Base-by-base conservation (phyloP, 2,797 vertebrate genomes). In the Xerus rutilus region DNA sequence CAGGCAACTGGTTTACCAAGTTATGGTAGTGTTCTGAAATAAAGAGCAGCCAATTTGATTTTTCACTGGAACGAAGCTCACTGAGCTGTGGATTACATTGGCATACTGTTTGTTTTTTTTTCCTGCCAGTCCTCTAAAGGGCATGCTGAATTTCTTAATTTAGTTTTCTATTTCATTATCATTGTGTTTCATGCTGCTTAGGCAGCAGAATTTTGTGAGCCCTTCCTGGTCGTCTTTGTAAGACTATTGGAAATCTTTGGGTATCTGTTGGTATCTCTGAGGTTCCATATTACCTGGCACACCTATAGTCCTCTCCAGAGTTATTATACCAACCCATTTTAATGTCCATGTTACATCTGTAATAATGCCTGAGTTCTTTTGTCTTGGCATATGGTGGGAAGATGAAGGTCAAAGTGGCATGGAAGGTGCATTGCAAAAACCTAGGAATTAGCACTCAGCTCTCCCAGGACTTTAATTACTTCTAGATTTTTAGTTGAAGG, bases 121-220 rank as follows among this genome's bases (percentile, higher is more conserved):
- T 69, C 64, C 65, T 76, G 7, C 23, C 17, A 52, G 9, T 87
- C 8, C 15, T 21, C 32, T 77, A 72, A 78, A 86, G 25, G 23
- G 2, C 57, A 83, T 11, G 21, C 43, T 94, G 74, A 89, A 77
- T 2, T 78, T 94, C 45, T 86, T 87, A 65, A 39, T 94, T 87
- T 76, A 72, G 43, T 45, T 86, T 78, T 67, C 12, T 78, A 18
- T 76, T 90, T 81, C 14, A 70, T 43, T 78, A 20, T 76, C 35
- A 11, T 73, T 81, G 69, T 64, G 35, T 92, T 81, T 85, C 35
- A 30, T 76, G n/a, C 47, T 67, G 65, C 59, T n/a, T 47, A 78
- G 70, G 32, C 49, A 86, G 39, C 15, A 84, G 43, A 88, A 76
- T 47, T 91, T 64, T 52, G 57, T 70, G 77, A 57, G 20, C n/a